Percentiles rank a stretch among this genome's conserved stretches.
Evolutionary conservation across 2,888 invertebrate species (phyloP).

Genomic region (Stenichneumon culpator): DNA sequence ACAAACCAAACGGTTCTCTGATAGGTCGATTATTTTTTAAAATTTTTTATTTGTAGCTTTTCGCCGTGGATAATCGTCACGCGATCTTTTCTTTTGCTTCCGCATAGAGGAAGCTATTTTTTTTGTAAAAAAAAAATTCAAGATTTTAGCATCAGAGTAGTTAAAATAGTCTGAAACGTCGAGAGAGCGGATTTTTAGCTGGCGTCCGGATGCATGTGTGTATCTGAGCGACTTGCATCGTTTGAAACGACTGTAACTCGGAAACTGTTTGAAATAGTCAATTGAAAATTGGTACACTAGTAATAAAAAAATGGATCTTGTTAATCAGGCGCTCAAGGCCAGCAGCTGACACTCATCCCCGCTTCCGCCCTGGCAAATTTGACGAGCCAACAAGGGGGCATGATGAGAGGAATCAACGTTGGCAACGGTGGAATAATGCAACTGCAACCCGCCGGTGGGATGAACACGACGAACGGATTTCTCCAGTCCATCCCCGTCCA

Average conservation of each 20-base stretch:
- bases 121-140: too few species aligned
- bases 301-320: background rate
- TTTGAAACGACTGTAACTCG: too few species aligned
- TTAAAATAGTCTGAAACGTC: too few species aligned
- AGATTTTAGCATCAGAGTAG: too few species aligned
- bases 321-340: conserved; percentile 88
- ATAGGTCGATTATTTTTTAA: background rate
- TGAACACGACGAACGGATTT: conserved; percentile 84
- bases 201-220: too few species aligned
- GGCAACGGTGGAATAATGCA: conserved; percentile 84
- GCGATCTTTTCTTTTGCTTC: too few species aligned
- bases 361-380: conserved; percentile 87
- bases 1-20: background rate
- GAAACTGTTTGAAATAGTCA: too few species aligned
- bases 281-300: too few species aligned
- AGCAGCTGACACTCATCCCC: conserved; percentile 94
- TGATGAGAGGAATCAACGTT: conserved; percentile 82
- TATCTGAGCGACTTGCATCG: too few species aligned
- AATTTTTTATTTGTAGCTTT: background rate
- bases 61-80: too few species aligned
- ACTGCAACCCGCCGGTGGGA: conserved; percentile 86
- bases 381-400: conserved; percentile 80
- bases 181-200: too few species aligned
- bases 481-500: conserved; percentile 91
- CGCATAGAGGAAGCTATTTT: too few species aligned